Evolutionary conservation across 2,888 invertebrate genomes (phyloP).

Genomic region (Amiota communis): DNA sequence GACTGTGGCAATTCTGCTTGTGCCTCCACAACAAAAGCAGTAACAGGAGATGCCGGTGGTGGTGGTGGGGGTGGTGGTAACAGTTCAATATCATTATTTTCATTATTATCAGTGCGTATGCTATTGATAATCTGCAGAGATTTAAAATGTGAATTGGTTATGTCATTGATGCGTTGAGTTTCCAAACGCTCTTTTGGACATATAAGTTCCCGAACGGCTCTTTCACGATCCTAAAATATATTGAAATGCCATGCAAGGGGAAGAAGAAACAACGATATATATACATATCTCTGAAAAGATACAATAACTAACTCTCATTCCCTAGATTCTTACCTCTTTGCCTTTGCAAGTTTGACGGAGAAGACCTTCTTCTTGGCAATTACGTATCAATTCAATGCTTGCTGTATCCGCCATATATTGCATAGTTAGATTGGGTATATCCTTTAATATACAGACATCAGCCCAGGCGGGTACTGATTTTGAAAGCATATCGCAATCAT

Average conservation of each 20-base stretch:
- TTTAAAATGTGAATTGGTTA: conserved; percentile 70
- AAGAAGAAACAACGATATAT: not conserved
- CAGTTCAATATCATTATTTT: conserved; percentile 71
- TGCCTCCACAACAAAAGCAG: conserved; percentile 40
- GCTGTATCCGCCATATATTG: conserved; percentile 85
- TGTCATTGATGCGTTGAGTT: conserved; percentile 70
- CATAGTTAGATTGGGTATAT: conserved; percentile 82
- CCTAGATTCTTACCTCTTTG: conserved; percentile 77
- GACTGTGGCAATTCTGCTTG: conserved; percentile 8
- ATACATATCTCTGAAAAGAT: not conserved
- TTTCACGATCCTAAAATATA: conserved; percentile 64
- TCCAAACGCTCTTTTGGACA: conserved; percentile 69
- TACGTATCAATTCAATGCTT: conserved; percentile 83
- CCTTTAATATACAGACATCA: conserved; percentile 82
- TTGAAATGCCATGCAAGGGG: not conserved
- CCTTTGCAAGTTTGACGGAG: conserved; percentile 83
- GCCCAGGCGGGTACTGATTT: conserved; percentile 84
- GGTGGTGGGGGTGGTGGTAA: conserved; percentile 54
- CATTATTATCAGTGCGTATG: conserved; percentile 71
- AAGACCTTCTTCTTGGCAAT: conserved; percentile 83
- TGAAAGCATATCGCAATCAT: not conserved
- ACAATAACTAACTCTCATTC: not conserved
- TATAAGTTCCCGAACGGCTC: conserved; percentile 62
- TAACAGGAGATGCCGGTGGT: conserved; percentile 28
- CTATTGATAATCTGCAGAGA: conserved; percentile 71